Conservation (phyloP, 2,888 invertebrate genomes). For the Scelioninae gen. 2 region DNA sequence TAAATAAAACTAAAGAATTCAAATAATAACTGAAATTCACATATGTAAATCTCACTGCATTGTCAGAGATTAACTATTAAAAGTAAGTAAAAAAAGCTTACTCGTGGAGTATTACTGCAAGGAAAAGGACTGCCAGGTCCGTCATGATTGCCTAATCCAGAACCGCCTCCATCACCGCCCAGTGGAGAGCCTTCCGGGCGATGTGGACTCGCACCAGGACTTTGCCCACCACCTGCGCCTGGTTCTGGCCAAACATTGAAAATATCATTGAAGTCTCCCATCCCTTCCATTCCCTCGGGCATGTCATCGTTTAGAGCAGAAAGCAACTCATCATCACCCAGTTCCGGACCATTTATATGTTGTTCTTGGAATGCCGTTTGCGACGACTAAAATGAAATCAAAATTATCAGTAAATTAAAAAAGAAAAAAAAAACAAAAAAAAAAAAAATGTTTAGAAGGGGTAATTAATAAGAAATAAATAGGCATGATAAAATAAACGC, state of each 20-base stretch:
- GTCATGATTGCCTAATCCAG: constrained; percentile 74
- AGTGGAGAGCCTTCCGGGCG: constrained; percentile 73
- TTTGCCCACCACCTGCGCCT: constrained; percentile 77
- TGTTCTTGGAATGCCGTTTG: constrained; percentile 84
- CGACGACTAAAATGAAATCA: constrained; percentile 78
- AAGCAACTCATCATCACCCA: constrained; percentile 82
- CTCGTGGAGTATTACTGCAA: constrained; percentile 77
- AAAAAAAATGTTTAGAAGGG: too few relatives aligned
- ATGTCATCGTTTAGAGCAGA: constrained; percentile 80
- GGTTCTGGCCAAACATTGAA: constrained; percentile 83
- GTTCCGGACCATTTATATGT: constrained; percentile 81
- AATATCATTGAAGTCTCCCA: constrained; percentile 86
- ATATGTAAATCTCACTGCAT: too few relatives aligned
- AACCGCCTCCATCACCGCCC: constrained; percentile 73
- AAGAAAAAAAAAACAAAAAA: too few relatives aligned
- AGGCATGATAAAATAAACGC: too few relatives aligned
- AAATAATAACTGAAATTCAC: too few relatives aligned
- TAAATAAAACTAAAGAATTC: background rate
- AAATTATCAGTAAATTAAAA: too few relatives aligned
- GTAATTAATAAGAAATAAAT: too few relatives aligned
- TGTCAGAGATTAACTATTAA: too few relatives aligned
- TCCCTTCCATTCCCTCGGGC: constrained; percentile 83
- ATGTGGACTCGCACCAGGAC: constrained; percentile 79
- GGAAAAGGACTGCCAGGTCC: constrained; percentile 77
- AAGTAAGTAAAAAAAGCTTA: constrained; percentile 71